Evolutionary conservation across 2,113 vertebrate genomes (phyloP).

Genomic region (Bettongia penicillata): DNA sequence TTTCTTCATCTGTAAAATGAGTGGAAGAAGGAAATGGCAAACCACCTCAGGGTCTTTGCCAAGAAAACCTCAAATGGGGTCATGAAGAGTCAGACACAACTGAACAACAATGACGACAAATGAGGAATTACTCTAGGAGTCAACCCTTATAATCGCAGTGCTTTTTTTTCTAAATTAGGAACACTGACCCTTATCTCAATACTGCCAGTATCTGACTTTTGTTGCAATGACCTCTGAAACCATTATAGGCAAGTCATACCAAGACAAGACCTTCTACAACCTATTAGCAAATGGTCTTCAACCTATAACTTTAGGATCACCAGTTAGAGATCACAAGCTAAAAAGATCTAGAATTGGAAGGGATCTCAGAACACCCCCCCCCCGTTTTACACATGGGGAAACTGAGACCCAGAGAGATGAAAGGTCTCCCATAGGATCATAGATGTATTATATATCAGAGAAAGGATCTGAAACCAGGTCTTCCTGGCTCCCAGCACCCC

Average conservation of each 20-base stretch:
- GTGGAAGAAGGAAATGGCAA: neutral
- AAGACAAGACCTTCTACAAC: neutral
- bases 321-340: neutral
- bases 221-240: too few relatives aligned
- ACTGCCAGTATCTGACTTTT: neutral
- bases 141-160: too few relatives aligned
- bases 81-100: neutral
- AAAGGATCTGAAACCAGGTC: neutral
- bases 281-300: neutral
- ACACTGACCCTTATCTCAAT: neutral
- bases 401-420: neutral
- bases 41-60: neutral
- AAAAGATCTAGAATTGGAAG: neutral
- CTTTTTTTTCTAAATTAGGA: neutral
- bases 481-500: neutral
- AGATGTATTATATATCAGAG: neutral
- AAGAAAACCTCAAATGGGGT: neutral
- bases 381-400: neutral
- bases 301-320: neutral
- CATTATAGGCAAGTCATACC: neutral
- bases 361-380: neutral
- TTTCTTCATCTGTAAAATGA: neutral
- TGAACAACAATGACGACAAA: neutral
- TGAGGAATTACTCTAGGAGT: neutral
- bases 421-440: neutral